Evolutionary conservation across 2,888 invertebrate genomes (phyloP), one percentile per base, ranked within the genome.

Genomic region (Corythucha ciliata): DNA sequence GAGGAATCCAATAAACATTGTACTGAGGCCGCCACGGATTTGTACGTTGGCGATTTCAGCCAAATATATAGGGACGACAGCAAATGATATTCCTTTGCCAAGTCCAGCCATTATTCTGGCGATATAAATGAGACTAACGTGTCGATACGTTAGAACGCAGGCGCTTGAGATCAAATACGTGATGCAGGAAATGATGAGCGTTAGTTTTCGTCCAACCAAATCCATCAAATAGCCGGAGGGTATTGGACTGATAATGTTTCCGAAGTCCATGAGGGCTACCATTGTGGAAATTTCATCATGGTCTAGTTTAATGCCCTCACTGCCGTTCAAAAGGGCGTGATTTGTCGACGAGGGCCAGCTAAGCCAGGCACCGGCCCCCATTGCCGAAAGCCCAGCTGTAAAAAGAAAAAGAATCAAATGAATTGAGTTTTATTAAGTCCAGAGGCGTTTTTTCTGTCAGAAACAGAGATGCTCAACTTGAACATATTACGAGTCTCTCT

Each of bases 91-190:
- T 6, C 63, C 63, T 54, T 62, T 63, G n/a, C 59, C 60, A 2
- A 62, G 12, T 6, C 63, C 63, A 12, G 58, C 59, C 42, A 61
- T 44, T 29, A 58, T 52, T 34, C 59, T 53, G 2, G 62, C 62
- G 1, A 39, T 21, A 41, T 57, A 61, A 29, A 62, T 47, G 0
- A 61, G 60, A 34, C 52, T 56, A 0, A 66, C 64, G 36, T 57
- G 61, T 6, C 53, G 57, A 0, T 66, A 68, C 20, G 63, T 61
- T 5, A 69, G 58, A 0, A 67, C 61, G 10, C 66, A 56, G 1
- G 65, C 51, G 67, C 69, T 69, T 3, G 69, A 66, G 8, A 59
- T 27, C 2, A 66, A 63, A 62, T 65, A 70, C 55, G 69, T 66
- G 12, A 65, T 37, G 12, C 68, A 67, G 12, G 68, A 66, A 10